phyloP scores from a whole-genome alignment of 2,888 invertebrate species.

The Chrysolina americana region DNA sequence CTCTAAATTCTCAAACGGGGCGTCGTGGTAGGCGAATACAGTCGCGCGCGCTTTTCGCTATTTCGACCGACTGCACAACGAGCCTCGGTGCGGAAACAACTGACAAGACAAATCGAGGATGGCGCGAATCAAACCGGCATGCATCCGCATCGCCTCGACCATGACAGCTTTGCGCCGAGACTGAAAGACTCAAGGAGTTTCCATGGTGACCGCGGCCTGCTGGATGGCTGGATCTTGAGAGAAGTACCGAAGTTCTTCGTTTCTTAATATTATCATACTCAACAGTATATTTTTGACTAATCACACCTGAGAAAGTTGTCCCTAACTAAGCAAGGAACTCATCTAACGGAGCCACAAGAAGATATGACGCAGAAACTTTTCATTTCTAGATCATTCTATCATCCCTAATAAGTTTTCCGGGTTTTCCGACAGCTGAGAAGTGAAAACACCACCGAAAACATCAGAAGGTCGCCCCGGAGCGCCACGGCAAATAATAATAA shows the following conservation, averaged over 20 bases:
- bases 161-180: conserved; percentile 25
- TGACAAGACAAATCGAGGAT: conserved; percentile 45
- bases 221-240: conserved; percentile 19
- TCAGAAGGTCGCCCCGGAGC: no score
- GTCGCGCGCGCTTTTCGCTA: conserved; percentile 39
- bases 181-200: conserved; percentile 45
- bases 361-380: no score
- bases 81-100: conserved; percentile 65
- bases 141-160: conserved; percentile 23
- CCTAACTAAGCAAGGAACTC: no score
- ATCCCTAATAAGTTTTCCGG: no score
- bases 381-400: no score
- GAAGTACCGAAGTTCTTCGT: neutral
- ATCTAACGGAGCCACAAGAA: no score
- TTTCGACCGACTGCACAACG: conserved; percentile 63
- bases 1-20: conserved; percentile 46
- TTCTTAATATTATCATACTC: neutral
- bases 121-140: neutral
- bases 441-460: no score
- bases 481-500: no score
- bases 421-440: no score
- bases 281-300: no score
- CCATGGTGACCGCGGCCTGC: conserved; percentile 41
- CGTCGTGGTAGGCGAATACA: conserved; percentile 34
- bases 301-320: no score